A percentile compares a stretch with the other conserved stretches of the same genome.
Conservation (phyloP, 2,113 vertebrate species). For the Phrynocephalus versicolor region DNA sequence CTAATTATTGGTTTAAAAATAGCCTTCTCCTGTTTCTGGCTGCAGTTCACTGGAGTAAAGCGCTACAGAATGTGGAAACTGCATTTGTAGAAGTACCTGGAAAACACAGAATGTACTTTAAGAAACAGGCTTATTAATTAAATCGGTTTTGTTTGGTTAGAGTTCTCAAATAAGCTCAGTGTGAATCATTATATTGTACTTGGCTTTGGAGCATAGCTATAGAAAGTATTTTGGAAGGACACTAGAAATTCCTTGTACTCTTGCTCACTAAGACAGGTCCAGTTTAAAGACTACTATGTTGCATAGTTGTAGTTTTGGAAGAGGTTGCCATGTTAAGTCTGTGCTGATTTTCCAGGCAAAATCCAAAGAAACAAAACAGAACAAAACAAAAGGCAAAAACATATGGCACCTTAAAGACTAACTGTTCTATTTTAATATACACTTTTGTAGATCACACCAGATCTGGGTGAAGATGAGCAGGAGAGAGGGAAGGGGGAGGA, state of each 20-base stretch:
- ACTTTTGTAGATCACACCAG: no score
- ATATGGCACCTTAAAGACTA: no score
- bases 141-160: background rate
- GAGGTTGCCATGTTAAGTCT: no score
- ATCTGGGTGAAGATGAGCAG: no score
- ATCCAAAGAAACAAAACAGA: no score
- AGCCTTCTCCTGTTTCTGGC: slow-evolving; percentile 1
- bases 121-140: background rate
- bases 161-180: background rate
- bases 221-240: background rate
- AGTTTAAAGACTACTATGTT: no score
- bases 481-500: no score
- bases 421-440: no score
- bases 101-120: background rate
- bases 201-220: background rate
- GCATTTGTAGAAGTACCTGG: background rate
- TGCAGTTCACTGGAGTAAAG: background rate
- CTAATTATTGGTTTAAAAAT: slow-evolving; percentile 14
- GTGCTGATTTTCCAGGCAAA: no score
- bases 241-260: background rate
- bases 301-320: no score
- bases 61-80: background rate
- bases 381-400: no score
- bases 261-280: background rate
- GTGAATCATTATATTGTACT: background rate